Percentiles rank a stretch among this genome's conserved stretches.
phyloP scores from a whole-genome alignment of 2,888 invertebrate species.

The Hecatera dysodea region DNA sequence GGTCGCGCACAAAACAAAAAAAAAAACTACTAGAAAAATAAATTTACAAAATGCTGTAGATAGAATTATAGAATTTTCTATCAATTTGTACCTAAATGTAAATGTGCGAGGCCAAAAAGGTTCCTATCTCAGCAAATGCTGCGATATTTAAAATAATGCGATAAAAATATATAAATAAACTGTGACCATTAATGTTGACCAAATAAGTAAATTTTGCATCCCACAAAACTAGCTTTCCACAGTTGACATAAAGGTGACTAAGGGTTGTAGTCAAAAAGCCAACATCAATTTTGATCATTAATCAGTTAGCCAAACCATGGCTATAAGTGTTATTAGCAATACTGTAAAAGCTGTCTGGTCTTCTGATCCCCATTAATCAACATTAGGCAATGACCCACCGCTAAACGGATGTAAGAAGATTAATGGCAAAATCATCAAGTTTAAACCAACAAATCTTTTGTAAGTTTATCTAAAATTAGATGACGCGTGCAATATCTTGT shows the following conservation, averaged over 20 bases:
- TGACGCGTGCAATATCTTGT: too few relatives aligned
- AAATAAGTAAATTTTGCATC: too few relatives aligned
- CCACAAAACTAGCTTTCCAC: neutral
- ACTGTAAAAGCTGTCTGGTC: neutral
- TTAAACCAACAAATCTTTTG: neutral
- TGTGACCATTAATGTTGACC: neutral
- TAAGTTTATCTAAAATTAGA: neutral
- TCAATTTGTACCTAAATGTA: too few relatives aligned
- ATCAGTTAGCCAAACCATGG: neutral
- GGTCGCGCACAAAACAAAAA: too few relatives aligned
- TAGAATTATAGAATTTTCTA: too few relatives aligned
- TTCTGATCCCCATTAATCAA: neutral
- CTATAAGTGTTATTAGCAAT: neutral
- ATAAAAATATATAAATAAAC: too few relatives aligned
- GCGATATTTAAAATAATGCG: too few relatives aligned
- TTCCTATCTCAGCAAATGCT: too few relatives aligned
- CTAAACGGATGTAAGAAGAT: neutral
- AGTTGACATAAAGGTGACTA: neutral
- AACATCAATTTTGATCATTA: neutral
- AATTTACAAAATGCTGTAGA: too few relatives aligned
- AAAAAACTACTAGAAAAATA: too few relatives aligned
- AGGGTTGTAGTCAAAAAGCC: neutral
- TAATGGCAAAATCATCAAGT: neutral
- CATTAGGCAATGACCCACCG: neutral
- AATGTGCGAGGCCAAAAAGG: too few relatives aligned